Evolutionary conservation across 2,113 vertebrate species (phyloP).

Genomic region (Apeltes quadracus): DNA sequence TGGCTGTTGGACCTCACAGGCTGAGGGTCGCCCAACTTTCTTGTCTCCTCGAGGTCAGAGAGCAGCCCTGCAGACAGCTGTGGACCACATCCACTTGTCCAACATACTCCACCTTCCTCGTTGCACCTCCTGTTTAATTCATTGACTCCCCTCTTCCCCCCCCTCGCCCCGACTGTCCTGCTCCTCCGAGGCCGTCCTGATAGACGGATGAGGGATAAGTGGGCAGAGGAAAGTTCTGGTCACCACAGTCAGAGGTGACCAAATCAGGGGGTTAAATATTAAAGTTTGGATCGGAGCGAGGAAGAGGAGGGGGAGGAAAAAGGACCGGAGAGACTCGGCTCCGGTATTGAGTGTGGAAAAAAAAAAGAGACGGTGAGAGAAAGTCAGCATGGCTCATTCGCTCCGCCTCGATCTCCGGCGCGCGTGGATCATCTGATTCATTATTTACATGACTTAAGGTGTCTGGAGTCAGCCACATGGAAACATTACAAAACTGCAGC

Average conservation of each 20-base stretch:
- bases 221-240: conserved; percentile 56
- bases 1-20: conserved; percentile 78
- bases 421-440: conserved; percentile 72
- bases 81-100: conserved; percentile 69
- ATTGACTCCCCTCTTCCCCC: conserved; percentile 45
- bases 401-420: conserved; percentile 45
- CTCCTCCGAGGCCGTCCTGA: conserved; percentile 57
- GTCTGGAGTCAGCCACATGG: conserved; percentile 65
- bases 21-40: conserved; percentile 75
- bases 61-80: conserved; percentile 69
- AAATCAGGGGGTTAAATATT: conserved; percentile 69
- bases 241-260: conserved; percentile 62
- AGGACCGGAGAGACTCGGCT: not conserved
- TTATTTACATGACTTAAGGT: conserved; percentile 81
- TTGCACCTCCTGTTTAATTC: conserved; percentile 77
- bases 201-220: conserved; percentile 67
- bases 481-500: conserved; percentile 78
- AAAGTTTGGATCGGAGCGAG: conserved; percentile 32
- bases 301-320: conserved; percentile 2
- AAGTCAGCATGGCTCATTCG: conserved; percentile 34
- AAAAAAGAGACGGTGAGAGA: conserved; percentile 27
- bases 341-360: conserved; percentile 5
- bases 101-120: conserved; percentile 59
- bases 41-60: conserved; percentile 72
- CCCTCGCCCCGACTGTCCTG: conserved; percentile 39